A percentile compares a stretch with the other conserved stretches of the same genome.
These are phyloP conservation scores for Lasioglossum figueresi DNA, from an alignment of 2,888 invertebrate genomes.

Conservation along the genomic window DNA sequence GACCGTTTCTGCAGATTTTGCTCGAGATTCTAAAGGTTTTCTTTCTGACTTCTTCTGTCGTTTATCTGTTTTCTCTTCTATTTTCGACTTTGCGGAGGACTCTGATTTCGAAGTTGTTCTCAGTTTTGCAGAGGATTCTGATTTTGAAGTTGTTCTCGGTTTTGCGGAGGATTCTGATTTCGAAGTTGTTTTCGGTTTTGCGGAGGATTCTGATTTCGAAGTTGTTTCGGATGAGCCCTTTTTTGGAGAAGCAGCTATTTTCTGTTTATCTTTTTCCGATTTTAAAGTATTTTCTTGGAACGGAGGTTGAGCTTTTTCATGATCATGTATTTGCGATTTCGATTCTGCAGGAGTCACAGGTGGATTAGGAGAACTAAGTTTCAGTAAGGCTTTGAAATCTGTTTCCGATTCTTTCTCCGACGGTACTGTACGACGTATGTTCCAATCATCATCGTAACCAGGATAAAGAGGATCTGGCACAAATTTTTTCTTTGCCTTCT, in stretches of 20 bases:
- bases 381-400: conserved; percentile 63
- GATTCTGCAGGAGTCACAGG: conserved; percentile 13
- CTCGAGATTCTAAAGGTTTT: not conserved
- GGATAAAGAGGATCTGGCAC: conserved; percentile 59
- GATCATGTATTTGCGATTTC: not conserved
- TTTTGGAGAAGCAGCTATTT: not conserved
- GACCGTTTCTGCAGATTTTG: not conserved
- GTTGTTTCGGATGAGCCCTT: not conserved
- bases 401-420: conserved; percentile 49
- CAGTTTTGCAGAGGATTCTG: not conserved
- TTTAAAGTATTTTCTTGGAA: not conserved
- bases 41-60: not conserved
- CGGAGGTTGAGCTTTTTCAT: not conserved
- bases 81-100: not conserved
- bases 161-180: not conserved
- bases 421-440: conserved; percentile 65
- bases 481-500: conserved; percentile 50
- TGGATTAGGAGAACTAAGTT: conserved; percentile 55
- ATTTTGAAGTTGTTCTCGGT: not conserved
- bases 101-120: not conserved
- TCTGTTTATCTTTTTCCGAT: not conserved
- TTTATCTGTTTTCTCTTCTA: not conserved
- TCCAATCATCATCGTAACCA: conserved; percentile 64
- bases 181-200: not conserved
- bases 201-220: not conserved